Base-by-base conservation (phyloP, 2,113 vertebrate genomes). In the Hippoglossus stenolepis region DNA sequence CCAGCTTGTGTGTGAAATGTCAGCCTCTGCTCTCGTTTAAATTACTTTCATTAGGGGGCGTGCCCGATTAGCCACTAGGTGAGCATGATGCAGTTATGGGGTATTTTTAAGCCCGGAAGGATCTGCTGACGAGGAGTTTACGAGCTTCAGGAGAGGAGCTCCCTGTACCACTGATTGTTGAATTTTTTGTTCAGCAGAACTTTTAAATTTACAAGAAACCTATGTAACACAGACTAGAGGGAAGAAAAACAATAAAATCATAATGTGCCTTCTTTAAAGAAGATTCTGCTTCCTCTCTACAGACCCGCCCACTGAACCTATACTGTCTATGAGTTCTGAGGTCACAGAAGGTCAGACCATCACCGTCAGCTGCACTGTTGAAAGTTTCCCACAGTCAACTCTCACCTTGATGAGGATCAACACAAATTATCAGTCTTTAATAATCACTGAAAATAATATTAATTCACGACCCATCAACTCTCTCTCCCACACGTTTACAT, bases 301-400 rank as follows among this genome's bases (percentile, higher is more conserved):
- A 94, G 94, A 90, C 77, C 35, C 81, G 56, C 94, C 93, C 15
- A 85, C 54, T 17, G 24, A 56, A 17, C 45, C 40, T n/a, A 53
- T 0, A 0, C 59, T 94, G 45, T 43, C 40, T 2, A 82, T 94
- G 86, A 14, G 9, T 0, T 0, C 6, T 1, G 62, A 53, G 58
- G 76, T 87, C 68, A 87, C 0, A 0, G 90, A 92, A 4, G 75
- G 26, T 2, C 28, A 85, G 4, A 0, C 0, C 4, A 6, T 88
- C n/a, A 60, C 13, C 23, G 69, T 94, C 59, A 51, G n/a, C 0
- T 94, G 94, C 47, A 7, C 28, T 0, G 87, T 81, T 23, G 72
- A 93, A 59, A 93, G 94, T 68, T 76, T 2, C 31, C 94, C 94
- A 11, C 0, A 0, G 0, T 80, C 93, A 14, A 0, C 0, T 0